Evolutionary conservation across 1,140 invertebrate species (phyloP).

Genomic region (Potamilus streckersoni): DNA sequence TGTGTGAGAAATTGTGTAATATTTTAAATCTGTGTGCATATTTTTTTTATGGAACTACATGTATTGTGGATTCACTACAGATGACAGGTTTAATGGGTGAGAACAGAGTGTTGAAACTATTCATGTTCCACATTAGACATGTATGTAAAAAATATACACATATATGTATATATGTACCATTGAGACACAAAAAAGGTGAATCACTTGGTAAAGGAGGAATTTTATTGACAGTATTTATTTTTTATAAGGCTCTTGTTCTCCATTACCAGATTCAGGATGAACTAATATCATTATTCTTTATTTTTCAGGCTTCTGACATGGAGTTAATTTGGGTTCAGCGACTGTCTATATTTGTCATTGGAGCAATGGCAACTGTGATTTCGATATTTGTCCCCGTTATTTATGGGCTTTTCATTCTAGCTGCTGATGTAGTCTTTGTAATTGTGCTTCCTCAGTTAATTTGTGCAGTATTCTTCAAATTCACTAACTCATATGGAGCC

Average conservation of each 20-base stretch:
- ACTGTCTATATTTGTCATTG: conserved; percentile 48
- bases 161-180: too few species aligned
- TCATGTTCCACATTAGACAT: too few species aligned
- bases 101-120: too few species aligned
- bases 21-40: too few species aligned
- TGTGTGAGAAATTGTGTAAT: too few species aligned
- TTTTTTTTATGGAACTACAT: too few species aligned
- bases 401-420: conserved; percentile 62
- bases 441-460: conserved; percentile 62
- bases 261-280: neutral
- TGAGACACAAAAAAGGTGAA: too few species aligned
- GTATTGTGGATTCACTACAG: too few species aligned
- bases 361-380: conserved; percentile 50
- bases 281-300: neutral
- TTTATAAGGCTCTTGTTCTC: neutral
- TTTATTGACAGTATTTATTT: too few species aligned
- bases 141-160: too few species aligned
- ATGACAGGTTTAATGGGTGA: too few species aligned
- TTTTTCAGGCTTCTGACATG: conserved; percentile 48
- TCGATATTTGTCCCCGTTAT: conserved; percentile 54
- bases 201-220: too few species aligned
- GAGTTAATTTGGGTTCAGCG: conserved; percentile 56
- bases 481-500: conserved; percentile 52
- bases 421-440: conserved; percentile 64
- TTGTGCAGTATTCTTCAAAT: conserved; percentile 50